These are phyloP conservation scores for Astur gentilis DNA, from an alignment of 2,113 vertebrate species.

Conservation along the genomic window DNA sequence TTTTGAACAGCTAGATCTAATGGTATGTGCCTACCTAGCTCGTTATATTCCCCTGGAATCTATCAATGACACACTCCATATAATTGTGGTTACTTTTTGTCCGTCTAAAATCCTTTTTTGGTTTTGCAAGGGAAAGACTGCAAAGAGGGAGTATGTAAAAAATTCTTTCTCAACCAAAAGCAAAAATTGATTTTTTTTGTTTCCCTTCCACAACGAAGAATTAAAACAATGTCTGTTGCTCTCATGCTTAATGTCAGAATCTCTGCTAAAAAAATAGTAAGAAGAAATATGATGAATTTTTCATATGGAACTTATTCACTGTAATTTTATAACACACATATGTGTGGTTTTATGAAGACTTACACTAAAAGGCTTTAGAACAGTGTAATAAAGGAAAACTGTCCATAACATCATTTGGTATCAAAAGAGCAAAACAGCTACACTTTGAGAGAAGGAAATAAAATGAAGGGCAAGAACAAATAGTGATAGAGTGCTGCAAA, in stretches of 20 bases:
- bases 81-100: constrained; percentile 57
- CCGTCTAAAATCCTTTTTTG: constrained; percentile 21
- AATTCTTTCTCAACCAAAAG: constrained; percentile 18
- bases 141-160: constrained; percentile 24
- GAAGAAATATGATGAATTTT: constrained; percentile 7
- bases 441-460: not conserved
- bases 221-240: constrained; percentile 34
- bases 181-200: not conserved
- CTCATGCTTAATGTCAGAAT: not conserved
- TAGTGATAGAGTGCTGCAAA: not conserved
- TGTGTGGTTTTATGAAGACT: constrained; percentile 25
- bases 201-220: not conserved
- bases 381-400: not conserved
- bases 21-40: constrained; percentile 54
- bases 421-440: not conserved
- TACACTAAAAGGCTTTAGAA: constrained; percentile 1
- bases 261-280: not conserved
- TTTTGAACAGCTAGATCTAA: constrained; percentile 21
- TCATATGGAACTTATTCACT: constrained; percentile 35
- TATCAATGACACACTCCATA: constrained; percentile 57
- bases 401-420: not conserved
- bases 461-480: not conserved
- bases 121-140: constrained; percentile 25
- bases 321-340: constrained; percentile 25
- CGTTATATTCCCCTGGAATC: constrained; percentile 46